These are phyloP conservation scores for Pediacus dermestoides DNA, from an alignment of 2,888 invertebrate species.

Conservation along the genomic window DNA sequence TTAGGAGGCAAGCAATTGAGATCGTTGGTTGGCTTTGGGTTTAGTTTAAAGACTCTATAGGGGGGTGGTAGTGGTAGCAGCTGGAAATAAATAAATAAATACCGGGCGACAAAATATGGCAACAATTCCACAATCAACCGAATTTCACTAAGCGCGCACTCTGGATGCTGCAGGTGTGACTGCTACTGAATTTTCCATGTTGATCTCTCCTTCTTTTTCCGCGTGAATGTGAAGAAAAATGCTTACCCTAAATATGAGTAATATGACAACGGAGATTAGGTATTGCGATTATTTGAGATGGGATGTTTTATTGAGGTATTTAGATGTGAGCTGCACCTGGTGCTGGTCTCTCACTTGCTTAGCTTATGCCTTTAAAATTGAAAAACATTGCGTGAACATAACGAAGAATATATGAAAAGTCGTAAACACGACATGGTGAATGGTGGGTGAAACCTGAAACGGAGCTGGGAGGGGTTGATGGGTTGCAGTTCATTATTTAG, in stretches of 20 bases:
- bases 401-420: slow-evolving; percentile 40
- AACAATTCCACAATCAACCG: no score
- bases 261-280: slow-evolving; percentile 9
- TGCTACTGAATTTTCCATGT: no score
- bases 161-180: no score
- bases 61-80: slow-evolving; percentile 25
- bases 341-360: slow-evolving; percentile 27
- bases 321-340: slow-evolving; percentile 42
- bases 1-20: slow-evolving; percentile 42
- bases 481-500: no score
- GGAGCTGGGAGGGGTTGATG: slow-evolving; percentile 22
- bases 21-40: no score
- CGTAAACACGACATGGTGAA: slow-evolving; percentile 39
- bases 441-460: slow-evolving; percentile 36
- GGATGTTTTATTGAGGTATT: slow-evolving; percentile 44
- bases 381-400: slow-evolving; percentile 45
- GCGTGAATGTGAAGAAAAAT: slow-evolving; percentile 4
- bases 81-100: slow-evolving; percentile 25
- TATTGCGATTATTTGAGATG: slow-evolving; percentile 28
- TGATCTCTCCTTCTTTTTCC: no score
- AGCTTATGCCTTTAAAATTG: slow-evolving; percentile 47
- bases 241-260: slow-evolving; percentile 3
- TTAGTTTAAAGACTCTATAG: slow-evolving; percentile 46
- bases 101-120: no score
- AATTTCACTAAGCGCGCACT: no score